A percentile compares a stretch with the other conserved stretches of the same genome.
phyloP scores from a whole-genome alignment of 2,888 invertebrate genomes.

The Orchestes rusci region DNA sequence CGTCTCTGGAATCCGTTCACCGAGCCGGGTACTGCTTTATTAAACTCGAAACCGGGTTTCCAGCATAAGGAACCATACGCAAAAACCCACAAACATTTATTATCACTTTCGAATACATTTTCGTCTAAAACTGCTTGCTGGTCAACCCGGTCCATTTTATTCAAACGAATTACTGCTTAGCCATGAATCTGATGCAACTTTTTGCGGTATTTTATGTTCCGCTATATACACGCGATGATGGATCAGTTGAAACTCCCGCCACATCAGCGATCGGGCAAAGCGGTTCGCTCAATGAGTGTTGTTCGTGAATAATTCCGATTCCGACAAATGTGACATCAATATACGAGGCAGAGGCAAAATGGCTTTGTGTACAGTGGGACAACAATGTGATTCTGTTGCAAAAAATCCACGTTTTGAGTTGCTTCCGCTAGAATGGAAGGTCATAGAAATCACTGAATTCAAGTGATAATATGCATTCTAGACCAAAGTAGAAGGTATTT shows the following conservation, averaged over 20 bases:
- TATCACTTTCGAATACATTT: conserved; percentile 38
- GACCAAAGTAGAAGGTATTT: too few species aligned
- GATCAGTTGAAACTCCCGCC: conserved; percentile 14
- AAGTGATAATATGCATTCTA: too few species aligned
- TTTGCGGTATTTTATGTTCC: conserved; percentile 5
- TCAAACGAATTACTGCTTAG: not conserved
- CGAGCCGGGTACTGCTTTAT: conserved; percentile 73
- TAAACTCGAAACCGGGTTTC: conserved; percentile 87
- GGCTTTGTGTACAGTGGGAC: too few species aligned
- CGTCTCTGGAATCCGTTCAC: conserved; percentile 72
- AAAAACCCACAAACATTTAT: conserved; percentile 75
- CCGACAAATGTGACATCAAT: too few species aligned
- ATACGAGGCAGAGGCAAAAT: too few species aligned
- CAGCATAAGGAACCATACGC: conserved; percentile 95
- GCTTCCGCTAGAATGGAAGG: too few species aligned
- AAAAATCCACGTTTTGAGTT: too few species aligned
- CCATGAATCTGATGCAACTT: conserved; percentile 17
- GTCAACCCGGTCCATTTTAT: conserved; percentile 11
- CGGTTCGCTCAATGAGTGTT: too few species aligned
- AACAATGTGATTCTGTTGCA: too few species aligned
- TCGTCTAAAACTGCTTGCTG: conserved; percentile 25
- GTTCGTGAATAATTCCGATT: too few species aligned
- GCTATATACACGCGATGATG: conserved; percentile 3
- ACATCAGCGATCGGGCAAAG: too few species aligned
- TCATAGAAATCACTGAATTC: too few species aligned